Base-by-base conservation (phyloP, 2,888 invertebrate species). In the Dicranocentrus wangi region DNA sequence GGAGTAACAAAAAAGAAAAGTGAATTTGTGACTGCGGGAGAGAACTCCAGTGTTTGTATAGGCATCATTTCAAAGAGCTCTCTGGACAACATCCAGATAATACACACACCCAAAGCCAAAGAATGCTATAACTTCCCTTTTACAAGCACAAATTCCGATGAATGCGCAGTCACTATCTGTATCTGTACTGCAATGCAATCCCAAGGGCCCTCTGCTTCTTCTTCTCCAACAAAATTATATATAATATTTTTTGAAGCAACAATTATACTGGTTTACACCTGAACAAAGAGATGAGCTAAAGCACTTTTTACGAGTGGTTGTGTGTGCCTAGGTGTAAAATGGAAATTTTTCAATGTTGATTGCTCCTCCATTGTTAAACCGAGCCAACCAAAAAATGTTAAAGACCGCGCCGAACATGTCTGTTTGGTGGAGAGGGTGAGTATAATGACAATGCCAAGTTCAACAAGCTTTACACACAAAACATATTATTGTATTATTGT, bases 341-440 rank as follows among this genome's bases (percentile, higher is more conserved):
- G 28, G 60, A 27, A 61, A 28, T 61, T 69, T 23, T 17, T 71
- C 60, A 60, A 60, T 55, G 53, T 53, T 73, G 73, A 73, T 73
- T 73, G 63, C 63, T 55, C 23, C 7, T 51, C 73, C 65, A 73
- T 65, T 65, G 65, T 65, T 61, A 47, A 47, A 5, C 47, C 15
- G 13, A 13, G 7, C 13, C 47, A 5, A 10, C 47, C 47, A 47
- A 47, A 47, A 15, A 7, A 15, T 10, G 47, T 3, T 32, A 32
- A 47, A 47, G n/a, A 47, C n/a, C n/a, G 47, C 5, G 13, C 15
- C 47, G 47, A 7, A 23, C n/a, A 61, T 5, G 23, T 28, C 10
- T 23, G 17, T 13, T 51, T n/a, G 15, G 28, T 15, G 28, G 61
- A 28, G 23, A 27, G 15, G 28, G 5, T 42, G 39, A 19, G n/a